phyloP scores from a whole-genome alignment of 2,797 vertebrate species.

The Gymnothorax javanicus region DNA sequence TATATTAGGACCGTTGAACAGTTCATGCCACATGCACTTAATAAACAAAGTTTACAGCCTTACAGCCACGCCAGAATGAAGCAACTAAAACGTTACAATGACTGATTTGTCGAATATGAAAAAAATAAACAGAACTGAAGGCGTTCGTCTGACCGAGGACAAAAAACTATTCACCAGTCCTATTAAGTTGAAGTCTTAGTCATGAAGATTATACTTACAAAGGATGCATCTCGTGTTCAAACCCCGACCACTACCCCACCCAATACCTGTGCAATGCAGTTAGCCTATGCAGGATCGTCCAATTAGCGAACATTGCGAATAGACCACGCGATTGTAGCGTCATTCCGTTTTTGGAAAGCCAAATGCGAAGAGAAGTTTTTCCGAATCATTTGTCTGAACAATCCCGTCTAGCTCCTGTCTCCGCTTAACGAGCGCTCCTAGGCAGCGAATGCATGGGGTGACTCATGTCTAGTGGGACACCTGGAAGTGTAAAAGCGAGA shows the following conservation, averaged over 20 bases:
- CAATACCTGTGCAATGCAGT: background rate
- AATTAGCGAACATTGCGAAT: slow-evolving; percentile 16
- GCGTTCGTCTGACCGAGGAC: background rate
- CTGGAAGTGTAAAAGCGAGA: slow-evolving; percentile 25
- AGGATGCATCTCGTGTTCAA: background rate
- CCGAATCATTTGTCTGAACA: background rate
- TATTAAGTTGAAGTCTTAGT: background rate
- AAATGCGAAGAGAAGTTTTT: background rate
- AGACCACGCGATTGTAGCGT: background rate
- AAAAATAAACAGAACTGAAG: background rate
- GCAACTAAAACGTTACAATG: background rate
- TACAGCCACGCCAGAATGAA: background rate
- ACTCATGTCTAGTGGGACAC: slow-evolving; percentile 50
- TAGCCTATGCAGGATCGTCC: slow-evolving; percentile 11
- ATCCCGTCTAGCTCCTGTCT: background rate
- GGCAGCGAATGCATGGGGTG: slow-evolving; percentile 46
- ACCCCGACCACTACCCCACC: background rate
- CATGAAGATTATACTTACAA: background rate
- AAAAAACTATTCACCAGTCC: background rate
- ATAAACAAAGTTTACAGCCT: background rate
- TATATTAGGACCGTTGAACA: background rate
- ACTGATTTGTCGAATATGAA: background rate
- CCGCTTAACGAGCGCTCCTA: background rate
- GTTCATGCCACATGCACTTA: background rate
- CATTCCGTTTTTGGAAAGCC: background rate